These are phyloP conservation scores for Homarus gammarus DNA, from an alignment of 2,888 invertebrate species.

Conservation along the genomic window DNA sequence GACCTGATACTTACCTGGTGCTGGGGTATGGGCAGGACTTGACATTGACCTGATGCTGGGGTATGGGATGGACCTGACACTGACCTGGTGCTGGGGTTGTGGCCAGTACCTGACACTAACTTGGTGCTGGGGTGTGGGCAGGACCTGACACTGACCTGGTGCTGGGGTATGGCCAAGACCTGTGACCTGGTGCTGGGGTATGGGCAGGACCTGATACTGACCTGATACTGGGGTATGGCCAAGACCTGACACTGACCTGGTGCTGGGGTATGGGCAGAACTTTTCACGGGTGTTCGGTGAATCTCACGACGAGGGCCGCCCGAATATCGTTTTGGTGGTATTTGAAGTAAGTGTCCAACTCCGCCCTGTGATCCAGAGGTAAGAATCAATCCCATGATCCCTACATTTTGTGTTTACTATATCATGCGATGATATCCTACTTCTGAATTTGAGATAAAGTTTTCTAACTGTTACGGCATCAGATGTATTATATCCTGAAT, in stretches of 20 bases:
- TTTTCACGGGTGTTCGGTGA: constrained; percentile 55
- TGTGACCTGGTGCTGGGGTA: constrained; percentile 28
- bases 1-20: constrained; percentile 14
- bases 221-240: neutral
- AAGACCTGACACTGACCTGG: constrained; percentile 25
- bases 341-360: neutral
- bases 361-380: constrained; percentile 16
- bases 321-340: constrained; percentile 13
- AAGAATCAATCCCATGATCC: too few relatives aligned
- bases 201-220: neutral
- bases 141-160: too few relatives aligned
- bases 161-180: too few relatives aligned
- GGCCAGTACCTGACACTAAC: too few relatives aligned
- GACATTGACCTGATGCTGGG: constrained; percentile 26
- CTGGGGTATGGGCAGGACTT: constrained; percentile 9
- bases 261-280: constrained; percentile 29
- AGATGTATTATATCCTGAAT: too few relatives aligned
- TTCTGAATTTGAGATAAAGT: too few relatives aligned
- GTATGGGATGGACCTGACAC: constrained; percentile 10
- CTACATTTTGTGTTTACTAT: too few relatives aligned
- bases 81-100: too few relatives aligned
- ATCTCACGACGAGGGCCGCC: constrained; percentile 27
- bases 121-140: too few relatives aligned
- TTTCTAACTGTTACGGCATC: too few relatives aligned
- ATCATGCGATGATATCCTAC: too few relatives aligned